These are phyloP conservation scores for Amia ocellicauda DNA, from an alignment of 2,113 vertebrate species.

Conservation along the genomic window DNA sequence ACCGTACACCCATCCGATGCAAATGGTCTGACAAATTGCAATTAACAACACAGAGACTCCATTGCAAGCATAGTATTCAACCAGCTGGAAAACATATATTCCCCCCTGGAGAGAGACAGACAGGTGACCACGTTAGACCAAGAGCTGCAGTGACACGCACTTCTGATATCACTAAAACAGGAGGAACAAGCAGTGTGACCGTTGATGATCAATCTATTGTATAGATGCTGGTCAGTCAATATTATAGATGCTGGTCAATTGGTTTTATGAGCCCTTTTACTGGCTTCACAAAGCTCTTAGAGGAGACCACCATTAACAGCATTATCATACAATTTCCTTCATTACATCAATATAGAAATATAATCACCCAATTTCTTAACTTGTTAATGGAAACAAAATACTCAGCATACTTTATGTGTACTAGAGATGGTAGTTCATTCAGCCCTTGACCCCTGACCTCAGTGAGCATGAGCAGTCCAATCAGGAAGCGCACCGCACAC, in stretches of 20 bases:
- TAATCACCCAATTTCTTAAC: too few species aligned
- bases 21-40: constrained; percentile 48
- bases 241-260: too few species aligned
- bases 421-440: not conserved
- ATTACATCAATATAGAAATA: too few species aligned
- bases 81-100: constrained; percentile 54
- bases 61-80: constrained; percentile 57
- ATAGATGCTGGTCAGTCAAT: not conserved
- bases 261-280: not conserved
- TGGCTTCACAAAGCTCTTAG: not conserved
- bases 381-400: too few species aligned
- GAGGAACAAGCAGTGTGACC: not conserved
- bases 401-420: too few species aligned
- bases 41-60: constrained; percentile 54
- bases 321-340: too few species aligned
- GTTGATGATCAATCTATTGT: not conserved
- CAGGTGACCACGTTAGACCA: not conserved
- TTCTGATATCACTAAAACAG: not conserved
- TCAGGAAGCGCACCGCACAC: too few species aligned
- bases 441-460: not conserved
- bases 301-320: too few species aligned
- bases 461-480: constrained; percentile 12
- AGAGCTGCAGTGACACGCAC: not conserved
- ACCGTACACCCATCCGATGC: constrained; percentile 60
- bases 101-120: constrained; percentile 41